phyloP scores from a whole-genome alignment of 2,797 vertebrate species.

The Loris lydekkerianus region DNA sequence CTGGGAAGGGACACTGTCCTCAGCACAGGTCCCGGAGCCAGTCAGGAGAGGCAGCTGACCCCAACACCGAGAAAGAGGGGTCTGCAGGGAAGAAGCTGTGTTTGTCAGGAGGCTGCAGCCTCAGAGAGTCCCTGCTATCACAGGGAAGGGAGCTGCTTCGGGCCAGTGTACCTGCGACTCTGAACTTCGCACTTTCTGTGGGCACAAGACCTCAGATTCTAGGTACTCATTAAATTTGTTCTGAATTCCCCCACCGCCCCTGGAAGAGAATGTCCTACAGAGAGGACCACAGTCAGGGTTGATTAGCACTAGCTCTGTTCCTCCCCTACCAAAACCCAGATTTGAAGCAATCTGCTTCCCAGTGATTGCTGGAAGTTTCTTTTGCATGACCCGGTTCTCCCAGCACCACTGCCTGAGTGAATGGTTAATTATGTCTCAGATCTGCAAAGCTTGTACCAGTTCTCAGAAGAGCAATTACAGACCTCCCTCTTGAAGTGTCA shows the following conservation, averaged over 20 bases:
- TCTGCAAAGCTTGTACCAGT: background rate
- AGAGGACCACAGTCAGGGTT: background rate
- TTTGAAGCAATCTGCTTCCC: background rate
- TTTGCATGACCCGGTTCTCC: background rate
- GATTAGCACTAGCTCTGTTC: background rate
- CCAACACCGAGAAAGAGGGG: no score
- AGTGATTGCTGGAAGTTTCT: background rate
- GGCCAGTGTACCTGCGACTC: background rate
- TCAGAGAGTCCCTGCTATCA: background rate
- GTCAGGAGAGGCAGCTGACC: background rate
- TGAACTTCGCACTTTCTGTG: background rate
- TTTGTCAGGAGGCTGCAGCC: background rate
- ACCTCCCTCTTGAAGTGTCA: background rate
- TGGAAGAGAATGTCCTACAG: background rate
- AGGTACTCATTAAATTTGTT: background rate
- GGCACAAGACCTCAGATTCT: background rate
- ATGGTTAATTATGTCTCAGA: background rate
- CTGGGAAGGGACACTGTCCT: background rate
- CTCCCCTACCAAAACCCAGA: background rate
- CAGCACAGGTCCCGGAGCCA: background rate
- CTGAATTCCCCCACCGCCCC: background rate
- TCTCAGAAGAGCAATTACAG: background rate
- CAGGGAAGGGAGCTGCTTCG: background rate
- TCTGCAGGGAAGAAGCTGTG: background rate
- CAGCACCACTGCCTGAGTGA: constrained; percentile 20